Evolutionary conservation across 1,140 invertebrate species (phyloP).

Genomic region (Nixonia krombeini): DNA sequence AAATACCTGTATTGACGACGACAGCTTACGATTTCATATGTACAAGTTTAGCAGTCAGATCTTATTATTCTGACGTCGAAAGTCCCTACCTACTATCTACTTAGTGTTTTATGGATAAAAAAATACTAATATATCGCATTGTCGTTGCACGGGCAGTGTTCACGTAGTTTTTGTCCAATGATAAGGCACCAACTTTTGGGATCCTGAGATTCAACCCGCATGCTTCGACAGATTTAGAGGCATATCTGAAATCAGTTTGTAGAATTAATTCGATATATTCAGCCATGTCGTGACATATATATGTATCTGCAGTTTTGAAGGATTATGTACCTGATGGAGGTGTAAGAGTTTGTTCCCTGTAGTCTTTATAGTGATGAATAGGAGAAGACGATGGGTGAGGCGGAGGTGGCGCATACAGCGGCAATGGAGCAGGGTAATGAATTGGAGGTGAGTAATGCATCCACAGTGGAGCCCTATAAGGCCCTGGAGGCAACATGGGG

Average conservation of each 20-base stretch:
- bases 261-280: background rate
- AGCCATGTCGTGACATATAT: background rate
- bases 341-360: slow-evolving; percentile 70
- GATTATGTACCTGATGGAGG: slow-evolving; percentile 69
- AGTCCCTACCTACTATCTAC: slow-evolving; percentile 62
- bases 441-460: slow-evolving; percentile 73
- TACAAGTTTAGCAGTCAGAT: slow-evolving; percentile 62
- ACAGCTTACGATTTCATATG: slow-evolving; percentile 62
- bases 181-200: slow-evolving; percentile 70
- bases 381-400: slow-evolving; percentile 64
- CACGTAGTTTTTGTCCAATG: slow-evolving; percentile 59
- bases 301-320: background rate
- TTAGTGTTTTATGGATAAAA: slow-evolving; percentile 67
- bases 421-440: slow-evolving; percentile 67
- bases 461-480: slow-evolving; percentile 72
- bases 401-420: slow-evolving; percentile 64
- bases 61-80: slow-evolving; percentile 50
- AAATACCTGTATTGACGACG: slow-evolving; percentile 58
- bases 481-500: slow-evolving; percentile 66
- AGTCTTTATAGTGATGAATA: slow-evolving; percentile 69
- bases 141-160: slow-evolving; percentile 71
- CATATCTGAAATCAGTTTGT: slow-evolving; percentile 63
- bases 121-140: slow-evolving; percentile 71
- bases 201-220: slow-evolving; percentile 72
- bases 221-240: slow-evolving; percentile 72